Evolutionary conservation across 1,140 invertebrate species (phyloP).

Genomic region (Babylonia areolata): DNA sequence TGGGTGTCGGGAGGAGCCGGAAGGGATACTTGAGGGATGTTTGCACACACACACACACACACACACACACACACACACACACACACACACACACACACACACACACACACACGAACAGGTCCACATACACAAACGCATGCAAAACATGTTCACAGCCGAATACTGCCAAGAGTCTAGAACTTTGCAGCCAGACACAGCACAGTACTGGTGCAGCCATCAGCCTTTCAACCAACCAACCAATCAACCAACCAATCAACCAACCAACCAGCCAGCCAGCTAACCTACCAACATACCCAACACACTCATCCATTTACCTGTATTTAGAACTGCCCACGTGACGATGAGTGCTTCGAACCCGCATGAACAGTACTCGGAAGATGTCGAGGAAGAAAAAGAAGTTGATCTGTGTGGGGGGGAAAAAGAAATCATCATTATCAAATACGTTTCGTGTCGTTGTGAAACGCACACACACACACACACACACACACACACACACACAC

Average conservation of each 20-base stretch:
- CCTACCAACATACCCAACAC: too few relatives aligned
- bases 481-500: conserved; percentile 16
- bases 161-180: too few relatives aligned
- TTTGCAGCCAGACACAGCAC: too few relatives aligned
- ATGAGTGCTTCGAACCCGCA: conserved; percentile 80
- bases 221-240: neutral
- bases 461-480: conserved; percentile 17
- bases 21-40: neutral
- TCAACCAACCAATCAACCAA: neutral
- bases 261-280: neutral
- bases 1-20: too few relatives aligned
- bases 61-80: too few relatives aligned
- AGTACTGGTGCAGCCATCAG: too few relatives aligned
- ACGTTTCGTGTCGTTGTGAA: neutral
- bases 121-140: too few relatives aligned
- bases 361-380: conserved; percentile 83
- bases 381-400: conserved; percentile 85
- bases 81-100: too few relatives aligned
- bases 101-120: too few relatives aligned
- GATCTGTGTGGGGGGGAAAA: conserved; percentile 80
- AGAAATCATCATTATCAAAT: conserved; percentile 21
- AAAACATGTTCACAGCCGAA: too few relatives aligned
- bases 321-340: conserved; percentile 45
- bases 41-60: too few relatives aligned
- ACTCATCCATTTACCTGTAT: conserved; percentile 47